Evolutionary conservation across 2,797 vertebrate species (phyloP).

Genomic region (Liparis tanakae): DNA sequence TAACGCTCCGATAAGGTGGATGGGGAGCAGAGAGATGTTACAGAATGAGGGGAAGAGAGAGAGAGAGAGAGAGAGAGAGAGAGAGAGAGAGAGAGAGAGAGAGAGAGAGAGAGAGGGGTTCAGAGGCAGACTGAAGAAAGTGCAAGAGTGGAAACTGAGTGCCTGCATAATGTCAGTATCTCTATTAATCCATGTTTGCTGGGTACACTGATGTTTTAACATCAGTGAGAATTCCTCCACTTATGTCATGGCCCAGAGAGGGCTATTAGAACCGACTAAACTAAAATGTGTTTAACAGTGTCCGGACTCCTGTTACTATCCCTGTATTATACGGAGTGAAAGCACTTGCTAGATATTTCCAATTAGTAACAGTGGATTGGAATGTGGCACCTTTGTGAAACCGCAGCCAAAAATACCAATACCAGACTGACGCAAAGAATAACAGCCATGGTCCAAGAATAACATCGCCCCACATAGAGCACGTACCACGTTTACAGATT

Average conservation of each 20-base stretch:
- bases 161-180: conserved; percentile 56
- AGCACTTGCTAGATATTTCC: conserved; percentile 48
- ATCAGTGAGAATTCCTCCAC: conserved; percentile 46
- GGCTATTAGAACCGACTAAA: conserved; percentile 54
- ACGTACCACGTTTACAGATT: conserved; percentile 48
- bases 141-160: conserved; percentile 42
- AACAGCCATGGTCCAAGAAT: conserved; percentile 39
- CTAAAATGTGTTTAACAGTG: conserved; percentile 53
- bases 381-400: conserved; percentile 19
- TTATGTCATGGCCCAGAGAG: conserved; percentile 48
- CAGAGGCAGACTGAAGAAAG: conserved; percentile 18
- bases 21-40: conserved; percentile 26
- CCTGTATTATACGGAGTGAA: conserved; percentile 24
- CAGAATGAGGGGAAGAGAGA: conserved; percentile 20
- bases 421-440: conserved; percentile 25
- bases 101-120: neutral
- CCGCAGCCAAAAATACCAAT: conserved; percentile 38
- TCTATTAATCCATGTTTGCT: conserved; percentile 60
- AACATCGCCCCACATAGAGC: conserved; percentile 37
- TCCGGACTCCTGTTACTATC: conserved; percentile 48
- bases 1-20: conserved; percentile 49
- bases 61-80: conserved; percentile 11
- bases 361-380: conserved; percentile 51
- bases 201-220: conserved; percentile 47
- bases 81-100: conserved; percentile 34